Evolutionary conservation across 2,797 vertebrate genomes (phyloP), one percentile per base, ranked within the genome.

Genomic region (Kryptopterus vitreolus): DNA sequence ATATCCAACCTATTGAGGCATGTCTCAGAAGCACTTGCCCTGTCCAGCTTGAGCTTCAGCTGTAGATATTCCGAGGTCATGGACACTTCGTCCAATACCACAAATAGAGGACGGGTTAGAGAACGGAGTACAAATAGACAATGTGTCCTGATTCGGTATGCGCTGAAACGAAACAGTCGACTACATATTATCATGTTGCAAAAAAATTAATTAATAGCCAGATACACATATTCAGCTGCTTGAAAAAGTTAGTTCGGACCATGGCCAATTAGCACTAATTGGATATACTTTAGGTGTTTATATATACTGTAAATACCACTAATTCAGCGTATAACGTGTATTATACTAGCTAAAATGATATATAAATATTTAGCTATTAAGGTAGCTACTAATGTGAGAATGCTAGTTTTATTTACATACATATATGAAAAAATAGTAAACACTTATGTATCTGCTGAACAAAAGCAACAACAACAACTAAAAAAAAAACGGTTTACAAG

Each of bases 21-120:
- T 85, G 88, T 87, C 81, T 76, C 26, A 81, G 62, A 87, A 83
- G 84, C 85, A 84, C 83, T 85, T 82, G 88, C 90, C 90, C 87
- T 88, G 80, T 80, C 83, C 79, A 81, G 87, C 87, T 84, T 88
- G 83, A 86, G 88, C 63, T 79, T 65, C 20, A 76, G 83, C 89
- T 92, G 93, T 91, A 92, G 89, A 93, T 93, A 93, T 86, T 84
- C 83, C 50, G 76, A 82, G 87, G 89, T 91, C 89, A 88, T 70
- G 83, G 83, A 76, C 78, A 78, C 65, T 55, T 87, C 87, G 86
- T 86, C 77, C 80, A 82, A 31, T 24, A 58, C 80, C 81, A 81
- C 86, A 89, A 91, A 91, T 87, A 89, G 84, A 87, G 85, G 86
- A 43, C 81, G 66, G 80, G 80, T 58, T 55, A 31, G 43, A 65